phyloP scores from a whole-genome alignment of 2,888 invertebrate species.

The Luperina testacea region DNA sequence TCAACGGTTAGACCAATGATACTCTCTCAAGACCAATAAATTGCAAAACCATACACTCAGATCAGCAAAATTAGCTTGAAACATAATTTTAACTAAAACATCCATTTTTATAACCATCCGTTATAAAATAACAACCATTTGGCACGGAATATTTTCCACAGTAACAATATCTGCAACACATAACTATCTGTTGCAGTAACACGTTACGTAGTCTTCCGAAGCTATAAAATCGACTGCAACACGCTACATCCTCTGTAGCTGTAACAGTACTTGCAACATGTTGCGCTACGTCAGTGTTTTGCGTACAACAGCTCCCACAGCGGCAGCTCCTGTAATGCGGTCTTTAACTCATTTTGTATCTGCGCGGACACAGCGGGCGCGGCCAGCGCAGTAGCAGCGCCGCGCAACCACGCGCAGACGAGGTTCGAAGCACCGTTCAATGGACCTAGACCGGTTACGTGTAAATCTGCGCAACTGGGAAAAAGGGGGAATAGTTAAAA shows the following conservation, averaged over 20 bases:
- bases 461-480: conserved; percentile 83
- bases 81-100: conserved; percentile 11
- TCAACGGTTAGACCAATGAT: not conserved
- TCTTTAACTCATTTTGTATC: conserved; percentile 79
- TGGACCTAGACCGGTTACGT: conserved; percentile 86
- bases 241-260: not conserved
- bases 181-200: not conserved
- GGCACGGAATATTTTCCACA: conserved; percentile 31
- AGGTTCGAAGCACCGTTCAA: conserved; percentile 74
- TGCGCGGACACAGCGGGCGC: conserved; percentile 79
- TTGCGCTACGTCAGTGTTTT: conserved; percentile 63
- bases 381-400: conserved; percentile 75
- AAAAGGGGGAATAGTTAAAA: not conserved
- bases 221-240: conserved; percentile 11
- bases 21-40: conserved; percentile 3
- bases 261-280: conserved; percentile 10
- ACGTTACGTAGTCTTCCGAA: not conserved
- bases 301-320: conserved; percentile 81
- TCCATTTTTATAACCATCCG: not conserved
- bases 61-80: not conserved
- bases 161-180: conserved; percentile 2
- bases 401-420: conserved; percentile 73
- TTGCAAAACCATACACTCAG: not conserved
- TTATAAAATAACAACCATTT: conserved; percentile 32
- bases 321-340: conserved; percentile 80